These are phyloP conservation scores for Paracentrotus lividus DNA, from an alignment of 53 echinoderm and acorn worm genomes.

Conservation along the genomic window DNA sequence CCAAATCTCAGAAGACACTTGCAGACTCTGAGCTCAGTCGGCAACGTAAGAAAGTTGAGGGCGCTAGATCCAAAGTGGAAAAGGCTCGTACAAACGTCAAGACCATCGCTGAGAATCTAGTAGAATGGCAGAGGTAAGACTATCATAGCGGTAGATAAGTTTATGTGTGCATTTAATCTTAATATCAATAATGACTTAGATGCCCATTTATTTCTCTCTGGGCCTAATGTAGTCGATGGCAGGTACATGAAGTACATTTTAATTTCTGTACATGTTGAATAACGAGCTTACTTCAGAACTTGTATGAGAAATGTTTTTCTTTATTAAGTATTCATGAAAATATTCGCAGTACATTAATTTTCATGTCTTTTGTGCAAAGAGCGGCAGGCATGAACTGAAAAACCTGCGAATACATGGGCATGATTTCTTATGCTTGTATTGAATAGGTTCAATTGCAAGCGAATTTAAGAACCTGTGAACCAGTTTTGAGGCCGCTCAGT, in stretches of 20 bases:
- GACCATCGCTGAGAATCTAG: slow-evolving; percentile 75
- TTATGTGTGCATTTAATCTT: background rate
- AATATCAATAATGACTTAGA: background rate
- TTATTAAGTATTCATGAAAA: no score
- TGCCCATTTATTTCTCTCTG: background rate
- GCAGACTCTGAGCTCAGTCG: slow-evolving; percentile 88
- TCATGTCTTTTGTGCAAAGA: no score
- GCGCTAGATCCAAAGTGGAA: slow-evolving; percentile 86
- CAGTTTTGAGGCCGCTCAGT: no score
- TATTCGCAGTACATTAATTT: no score
- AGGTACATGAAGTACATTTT: background rate
- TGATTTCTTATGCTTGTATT: no score
- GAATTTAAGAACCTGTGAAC: no score
- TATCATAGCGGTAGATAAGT: background rate
- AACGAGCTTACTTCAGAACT: no score
- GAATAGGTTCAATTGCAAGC: no score
- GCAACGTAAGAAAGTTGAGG: slow-evolving; percentile 83
- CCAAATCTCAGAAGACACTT: slow-evolving; percentile 88
- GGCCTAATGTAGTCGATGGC: background rate
- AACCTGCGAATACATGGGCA: no score
- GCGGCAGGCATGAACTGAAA: no score
- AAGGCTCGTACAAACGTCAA: slow-evolving; percentile 80
- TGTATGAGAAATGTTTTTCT: no score
- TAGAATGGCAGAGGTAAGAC: slow-evolving; percentile 84
- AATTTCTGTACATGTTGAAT: no score